phyloP scores from a whole-genome alignment of 2,113 vertebrate genomes.

The Larimichthys crocea region DNA sequence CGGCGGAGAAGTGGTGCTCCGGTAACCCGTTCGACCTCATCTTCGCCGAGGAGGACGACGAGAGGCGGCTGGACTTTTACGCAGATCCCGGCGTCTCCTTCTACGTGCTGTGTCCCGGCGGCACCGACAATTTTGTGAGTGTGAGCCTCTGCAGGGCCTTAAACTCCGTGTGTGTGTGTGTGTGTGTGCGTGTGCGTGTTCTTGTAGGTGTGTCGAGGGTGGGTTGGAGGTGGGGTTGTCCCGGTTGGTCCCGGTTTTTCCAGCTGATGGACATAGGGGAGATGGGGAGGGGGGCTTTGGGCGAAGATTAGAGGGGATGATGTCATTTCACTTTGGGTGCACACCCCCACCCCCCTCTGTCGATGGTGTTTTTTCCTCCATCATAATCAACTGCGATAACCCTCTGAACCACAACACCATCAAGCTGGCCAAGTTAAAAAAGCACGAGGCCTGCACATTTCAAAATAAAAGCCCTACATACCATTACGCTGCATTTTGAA shows the following conservation, averaged over 20 bases:
- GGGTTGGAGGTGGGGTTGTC: constrained; percentile 54
- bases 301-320: constrained; percentile 62
- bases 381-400: constrained; percentile 45
- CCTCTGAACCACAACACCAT: constrained; percentile 38
- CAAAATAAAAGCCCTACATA: constrained; percentile 54
- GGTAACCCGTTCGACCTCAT: constrained; percentile 97
- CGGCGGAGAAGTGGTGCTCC: constrained; percentile 96
- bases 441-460: constrained; percentile 48
- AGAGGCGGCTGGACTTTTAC: constrained; percentile 97
- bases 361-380: constrained; percentile 40
- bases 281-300: constrained; percentile 9
- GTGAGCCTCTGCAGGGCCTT: constrained; percentile 70
- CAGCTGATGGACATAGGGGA: constrained; percentile 35
- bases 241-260: constrained; percentile 48
- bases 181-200: constrained; percentile 9
- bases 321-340: constrained; percentile 73
- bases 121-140: constrained; percentile 96
- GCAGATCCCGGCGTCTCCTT: constrained; percentile 97
- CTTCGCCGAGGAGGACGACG: constrained; percentile 94
- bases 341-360: constrained; percentile 3
- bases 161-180: neutral
- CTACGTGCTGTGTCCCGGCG: constrained; percentile 95
- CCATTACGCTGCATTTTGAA: neutral
- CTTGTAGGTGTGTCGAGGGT: constrained; percentile 59
- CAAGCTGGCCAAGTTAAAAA: constrained; percentile 2